These are phyloP conservation scores for Petrocephalus zakoni DNA, from an alignment of 2,113 vertebrate genomes.

Conservation along the genomic window DNA sequence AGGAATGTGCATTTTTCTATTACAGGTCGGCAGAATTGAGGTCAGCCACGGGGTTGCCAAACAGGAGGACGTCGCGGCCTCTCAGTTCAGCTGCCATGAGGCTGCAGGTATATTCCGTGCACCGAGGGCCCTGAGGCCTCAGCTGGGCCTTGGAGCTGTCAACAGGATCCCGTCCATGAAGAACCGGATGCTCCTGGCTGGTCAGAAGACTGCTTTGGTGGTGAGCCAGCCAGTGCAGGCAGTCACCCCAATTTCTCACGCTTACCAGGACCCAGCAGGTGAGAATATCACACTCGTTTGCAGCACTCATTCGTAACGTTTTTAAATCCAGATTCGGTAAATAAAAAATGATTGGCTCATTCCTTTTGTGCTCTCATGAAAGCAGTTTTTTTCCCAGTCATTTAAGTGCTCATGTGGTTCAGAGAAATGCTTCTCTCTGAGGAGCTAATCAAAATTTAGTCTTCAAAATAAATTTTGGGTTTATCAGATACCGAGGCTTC, in stretches of 20 bases:
- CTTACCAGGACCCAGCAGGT: slow-evolving; percentile 70
- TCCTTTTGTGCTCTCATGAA: not conserved
- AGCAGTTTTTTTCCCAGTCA: not conserved
- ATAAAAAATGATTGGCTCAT: not conserved
- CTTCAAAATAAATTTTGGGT: slow-evolving; percentile 41
- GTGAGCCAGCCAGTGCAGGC: slow-evolving; percentile 77
- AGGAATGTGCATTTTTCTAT: slow-evolving; percentile 6
- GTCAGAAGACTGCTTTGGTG: slow-evolving; percentile 68
- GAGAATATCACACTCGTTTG: slow-evolving; percentile 24
- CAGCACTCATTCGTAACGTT: not conserved
- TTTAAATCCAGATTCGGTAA: not conserved
- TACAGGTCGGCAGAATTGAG: slow-evolving; percentile 43
- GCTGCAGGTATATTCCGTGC: slow-evolving; percentile 71
- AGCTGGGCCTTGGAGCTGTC: slow-evolving; percentile 84
- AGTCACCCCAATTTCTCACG: slow-evolving; percentile 59
- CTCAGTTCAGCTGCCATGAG: slow-evolving; percentile 41
- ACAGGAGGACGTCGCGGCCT: slow-evolving; percentile 43
- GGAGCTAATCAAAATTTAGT: slow-evolving; percentile 46
- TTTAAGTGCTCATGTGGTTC: not conserved
- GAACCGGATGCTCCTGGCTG: slow-evolving; percentile 69
- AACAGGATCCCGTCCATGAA: slow-evolving; percentile 72
- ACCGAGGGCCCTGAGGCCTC: slow-evolving; percentile 80
- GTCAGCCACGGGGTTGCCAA: slow-evolving; percentile 38
- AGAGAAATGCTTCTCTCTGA: slow-evolving; percentile 28
- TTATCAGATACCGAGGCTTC: slow-evolving; percentile 41